Evolutionary conservation across 2,888 invertebrate genomes (phyloP), one percentile per base, ranked within the genome.

Genomic region (Scrobipalpa costella): DNA sequence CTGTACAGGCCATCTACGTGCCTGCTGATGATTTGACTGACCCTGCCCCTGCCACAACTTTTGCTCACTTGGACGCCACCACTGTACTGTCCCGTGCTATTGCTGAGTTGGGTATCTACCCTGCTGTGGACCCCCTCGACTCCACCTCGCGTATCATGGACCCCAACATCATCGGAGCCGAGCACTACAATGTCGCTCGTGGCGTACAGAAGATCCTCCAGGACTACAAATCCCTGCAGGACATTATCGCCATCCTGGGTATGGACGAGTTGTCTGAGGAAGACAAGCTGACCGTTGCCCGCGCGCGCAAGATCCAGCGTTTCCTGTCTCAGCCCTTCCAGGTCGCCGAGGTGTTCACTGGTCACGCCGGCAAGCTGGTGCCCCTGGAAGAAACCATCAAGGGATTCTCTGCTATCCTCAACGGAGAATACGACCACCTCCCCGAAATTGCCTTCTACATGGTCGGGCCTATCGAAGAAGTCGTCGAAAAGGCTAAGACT

Each of bases 21-120:
- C 98, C 98, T 27, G 98, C 98, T 81, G 98, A 98, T 88, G 98
- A 98, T 90, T 95, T 98, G 90, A 98, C 98, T 78, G 98, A 98
- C 93, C 98, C 98, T 68, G 98, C 98, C 59, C 98, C 98, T 61
- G 98, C 98, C 71, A 98, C 98, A 67, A 98, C 98, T 34, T 98
- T 98, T 79, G 96, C 98, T 87, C 98, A 98, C 90, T 96, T 98
- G 94, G 98, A 98, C 80, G 98, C 98, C 81, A 98, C 98, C 69
- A 98, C 98, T 85, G 98, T 98, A 71, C 89, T 98, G 88, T 97
- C 97, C 19, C 95, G 98, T 83, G 97, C 97, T 76, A 98, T 98
- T 87, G 97, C 98, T 69, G 98, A 98, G 87, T 90, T 98, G 84
- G 98, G 97, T 72, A 97, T 97, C 84, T 98, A 98, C 88, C 98